These are phyloP conservation scores for Alectura lathami DNA, from an alignment of 2,113 vertebrate species.

Conservation along the genomic window DNA sequence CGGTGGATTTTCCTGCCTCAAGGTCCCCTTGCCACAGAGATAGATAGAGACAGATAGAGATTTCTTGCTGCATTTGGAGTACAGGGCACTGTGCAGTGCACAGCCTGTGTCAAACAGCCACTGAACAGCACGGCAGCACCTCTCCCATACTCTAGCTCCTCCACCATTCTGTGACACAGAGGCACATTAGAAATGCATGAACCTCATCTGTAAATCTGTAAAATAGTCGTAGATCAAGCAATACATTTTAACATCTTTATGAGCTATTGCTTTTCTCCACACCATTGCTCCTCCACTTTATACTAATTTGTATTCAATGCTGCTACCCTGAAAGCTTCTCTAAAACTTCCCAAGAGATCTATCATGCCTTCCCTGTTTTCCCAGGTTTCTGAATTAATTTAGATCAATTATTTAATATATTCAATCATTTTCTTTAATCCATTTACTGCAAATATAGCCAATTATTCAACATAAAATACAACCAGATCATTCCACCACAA, in stretches of 20 bases:
- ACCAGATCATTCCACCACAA: slow-evolving; percentile 15
- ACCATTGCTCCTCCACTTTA: background rate
- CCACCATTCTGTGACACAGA: background rate
- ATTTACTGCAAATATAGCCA: slow-evolving; percentile 32
- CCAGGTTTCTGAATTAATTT: slow-evolving; percentile 37
- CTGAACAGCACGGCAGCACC: background rate
- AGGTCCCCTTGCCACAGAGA: background rate
- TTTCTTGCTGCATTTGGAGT: background rate
- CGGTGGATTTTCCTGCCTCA: background rate
- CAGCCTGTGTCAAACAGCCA: background rate
- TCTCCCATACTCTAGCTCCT: background rate
- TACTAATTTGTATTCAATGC: slow-evolving; percentile 29
- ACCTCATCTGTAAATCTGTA: background rate
- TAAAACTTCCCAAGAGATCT: slow-evolving; percentile 43
- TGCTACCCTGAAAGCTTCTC: background rate
- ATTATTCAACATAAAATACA: slow-evolving; percentile 55
- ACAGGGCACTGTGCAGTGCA: background rate
- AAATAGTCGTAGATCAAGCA: background rate
- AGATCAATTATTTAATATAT: slow-evolving; percentile 41
- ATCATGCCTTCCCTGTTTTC: slow-evolving; percentile 43
- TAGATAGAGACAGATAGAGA: background rate
- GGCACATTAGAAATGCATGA: background rate
- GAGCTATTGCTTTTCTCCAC: background rate
- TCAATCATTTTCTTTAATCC: slow-evolving; percentile 31
- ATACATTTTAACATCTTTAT: background rate